Percentiles rank a stretch among this genome's conserved stretches.
phyloP scores from a whole-genome alignment of 2,888 invertebrate genomes.

The Pediacus dermestoides region DNA sequence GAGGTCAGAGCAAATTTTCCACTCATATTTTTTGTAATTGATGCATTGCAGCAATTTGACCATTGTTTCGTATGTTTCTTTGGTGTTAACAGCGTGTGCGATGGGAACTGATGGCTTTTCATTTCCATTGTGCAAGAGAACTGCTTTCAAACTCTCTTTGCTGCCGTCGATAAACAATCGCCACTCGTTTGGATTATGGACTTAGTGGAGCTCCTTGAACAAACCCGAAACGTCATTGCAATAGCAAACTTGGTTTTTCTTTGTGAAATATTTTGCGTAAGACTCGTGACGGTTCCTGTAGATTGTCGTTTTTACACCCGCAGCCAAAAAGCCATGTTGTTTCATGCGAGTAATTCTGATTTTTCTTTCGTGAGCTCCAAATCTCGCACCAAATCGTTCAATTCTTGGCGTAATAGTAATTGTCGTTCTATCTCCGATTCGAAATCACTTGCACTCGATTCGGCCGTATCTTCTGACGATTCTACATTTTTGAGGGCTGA shows the following conservation, averaged over 20 bases:
- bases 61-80: neutral
- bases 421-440: no score
- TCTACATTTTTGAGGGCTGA: no score
- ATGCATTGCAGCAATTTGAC: neutral
- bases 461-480: no score
- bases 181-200: neutral
- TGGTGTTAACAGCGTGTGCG: neutral
- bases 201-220: neutral
- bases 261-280: neutral
- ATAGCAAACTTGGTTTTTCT: neutral
- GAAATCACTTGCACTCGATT: no score
- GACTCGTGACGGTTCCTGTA: neutral
- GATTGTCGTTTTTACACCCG: neutral
- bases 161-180: neutral
- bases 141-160: neutral
- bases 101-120: neutral
- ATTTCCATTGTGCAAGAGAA: neutral
- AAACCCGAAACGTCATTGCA: neutral
- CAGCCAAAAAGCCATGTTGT: neutral
- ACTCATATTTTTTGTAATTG: neutral
- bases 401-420: neutral
- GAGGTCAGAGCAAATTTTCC: neutral
- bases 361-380: neutral
- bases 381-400: neutral
- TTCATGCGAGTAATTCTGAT: neutral